Conservation (phyloP, 2,888 invertebrate genomes). For the Tinea semifulvella region DNA sequence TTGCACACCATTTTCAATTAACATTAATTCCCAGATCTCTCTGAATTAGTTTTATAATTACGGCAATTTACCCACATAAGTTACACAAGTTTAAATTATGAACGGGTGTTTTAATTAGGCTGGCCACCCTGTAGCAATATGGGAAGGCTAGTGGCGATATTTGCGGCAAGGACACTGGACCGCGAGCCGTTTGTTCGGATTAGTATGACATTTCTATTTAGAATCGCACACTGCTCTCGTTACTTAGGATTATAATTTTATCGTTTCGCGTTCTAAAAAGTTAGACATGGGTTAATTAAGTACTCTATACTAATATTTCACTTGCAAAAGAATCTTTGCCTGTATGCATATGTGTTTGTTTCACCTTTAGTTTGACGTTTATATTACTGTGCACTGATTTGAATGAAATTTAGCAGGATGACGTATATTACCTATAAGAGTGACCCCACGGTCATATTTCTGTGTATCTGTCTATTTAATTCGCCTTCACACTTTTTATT, state of each 20-base stretch:
- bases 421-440: too few relatives aligned
- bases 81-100: constrained; percentile 7
- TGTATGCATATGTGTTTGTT: too few relatives aligned
- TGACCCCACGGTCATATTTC: too few relatives aligned
- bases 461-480: too few relatives aligned
- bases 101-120: constrained; percentile 3
- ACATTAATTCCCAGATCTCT: too few relatives aligned
- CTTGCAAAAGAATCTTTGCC: too few relatives aligned
- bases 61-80: background rate
- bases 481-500: too few relatives aligned
- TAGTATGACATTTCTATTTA: constrained; percentile 33
- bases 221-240: constrained; percentile 21
- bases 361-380: too few relatives aligned
- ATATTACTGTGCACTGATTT: too few relatives aligned
- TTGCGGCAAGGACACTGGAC: constrained; percentile 5
- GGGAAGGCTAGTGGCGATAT: background rate
- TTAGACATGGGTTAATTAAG: background rate
- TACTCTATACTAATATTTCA: background rate
- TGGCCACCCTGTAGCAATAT: background rate
- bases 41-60: background rate
- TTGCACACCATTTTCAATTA: too few relatives aligned
- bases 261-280: constrained; percentile 5
- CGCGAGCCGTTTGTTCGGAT: constrained; percentile 29
- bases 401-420: too few relatives aligned
- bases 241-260: constrained; percentile 7